Evolutionary conservation across 2,888 invertebrate species (phyloP).

Genomic region (Calameuta pallipes): DNA sequence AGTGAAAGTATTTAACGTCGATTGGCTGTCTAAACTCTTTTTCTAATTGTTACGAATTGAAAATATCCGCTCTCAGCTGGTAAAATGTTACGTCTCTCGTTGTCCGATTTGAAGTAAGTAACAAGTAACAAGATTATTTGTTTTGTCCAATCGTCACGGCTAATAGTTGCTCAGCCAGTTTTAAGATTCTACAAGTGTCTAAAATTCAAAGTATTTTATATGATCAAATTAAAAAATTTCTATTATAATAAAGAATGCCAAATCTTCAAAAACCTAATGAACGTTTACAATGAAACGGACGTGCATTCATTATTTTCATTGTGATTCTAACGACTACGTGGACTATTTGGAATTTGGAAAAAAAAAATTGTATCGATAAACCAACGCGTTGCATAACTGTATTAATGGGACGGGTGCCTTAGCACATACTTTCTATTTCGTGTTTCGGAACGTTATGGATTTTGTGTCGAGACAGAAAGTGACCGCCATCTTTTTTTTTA

Average conservation of each 20-base stretch:
- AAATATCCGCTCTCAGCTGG: neutral
- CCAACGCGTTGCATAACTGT: neutral
- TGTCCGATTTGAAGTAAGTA: too few relatives aligned
- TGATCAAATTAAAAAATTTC: neutral
- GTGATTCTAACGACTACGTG: neutral
- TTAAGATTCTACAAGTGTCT: neutral
- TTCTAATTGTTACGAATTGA: neutral
- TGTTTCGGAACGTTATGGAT: constrained; percentile 2
- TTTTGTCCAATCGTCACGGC: neutral
- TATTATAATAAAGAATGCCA: neutral
- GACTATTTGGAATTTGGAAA: neutral
- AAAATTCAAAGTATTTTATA: neutral
- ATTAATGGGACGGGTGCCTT: neutral
- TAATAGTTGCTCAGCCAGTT: neutral
- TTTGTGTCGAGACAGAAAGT: neutral
- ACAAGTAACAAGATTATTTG: too few relatives aligned
- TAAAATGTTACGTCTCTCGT: neutral
- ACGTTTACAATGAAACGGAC: neutral
- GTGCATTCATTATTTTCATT: neutral
- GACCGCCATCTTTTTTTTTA: neutral
- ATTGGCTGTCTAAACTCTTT: neutral
- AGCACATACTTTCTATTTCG: constrained; percentile 2
- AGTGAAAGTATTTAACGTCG: neutral
- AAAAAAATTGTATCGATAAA: neutral
- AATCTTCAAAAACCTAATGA: neutral